Evolutionary conservation across 2,888 invertebrate species (phyloP).

Genomic region (Metallyticus violacea): DNA sequence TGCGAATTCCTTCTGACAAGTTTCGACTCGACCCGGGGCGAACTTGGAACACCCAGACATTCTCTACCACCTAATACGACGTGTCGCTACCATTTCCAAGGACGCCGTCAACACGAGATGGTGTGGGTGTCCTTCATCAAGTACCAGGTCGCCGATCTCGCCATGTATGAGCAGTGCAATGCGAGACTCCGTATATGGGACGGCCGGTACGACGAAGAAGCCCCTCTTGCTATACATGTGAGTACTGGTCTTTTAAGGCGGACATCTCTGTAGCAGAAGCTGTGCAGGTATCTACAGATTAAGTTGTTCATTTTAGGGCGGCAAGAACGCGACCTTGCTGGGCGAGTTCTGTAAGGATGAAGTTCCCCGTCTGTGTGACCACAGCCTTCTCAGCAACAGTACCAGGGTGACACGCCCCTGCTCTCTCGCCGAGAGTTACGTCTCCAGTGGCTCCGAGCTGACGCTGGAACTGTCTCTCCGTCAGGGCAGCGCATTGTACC

Average conservation of each 20-base stretch:
- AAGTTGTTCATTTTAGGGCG: neutral
- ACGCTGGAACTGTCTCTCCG: constrained; percentile 72
- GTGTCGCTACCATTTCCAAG: constrained; percentile 75
- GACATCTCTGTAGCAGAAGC: too few relatives aligned
- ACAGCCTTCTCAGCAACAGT: constrained; percentile 71
- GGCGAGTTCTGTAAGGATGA: constrained; percentile 77
- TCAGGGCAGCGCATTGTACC: constrained; percentile 76
- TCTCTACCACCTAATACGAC: constrained; percentile 78
- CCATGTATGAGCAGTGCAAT: constrained; percentile 60
- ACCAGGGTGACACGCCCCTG: constrained; percentile 71
- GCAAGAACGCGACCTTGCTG: constrained; percentile 55
- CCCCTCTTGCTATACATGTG: constrained; percentile 36
- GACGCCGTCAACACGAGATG: constrained; percentile 65
- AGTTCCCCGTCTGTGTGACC: constrained; percentile 71
- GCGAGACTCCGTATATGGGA: constrained; percentile 75
- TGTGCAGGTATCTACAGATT: too few relatives aligned
- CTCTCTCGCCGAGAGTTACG: constrained; percentile 68
- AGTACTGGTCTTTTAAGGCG: neutral
- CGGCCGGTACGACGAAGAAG: constrained; percentile 52
- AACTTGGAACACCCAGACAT: constrained; percentile 71
- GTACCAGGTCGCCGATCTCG: constrained; percentile 63
- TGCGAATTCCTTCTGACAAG: constrained; percentile 76
- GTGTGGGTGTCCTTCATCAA: constrained; percentile 83
- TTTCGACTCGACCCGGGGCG: constrained; percentile 69
- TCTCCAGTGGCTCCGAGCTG: constrained; percentile 70